Percentiles rank a stretch among this genome's conserved stretches.
Evolutionary conservation across 2,113 vertebrate genomes (phyloP).

Genomic region (Elephantulus edwardii): DNA sequence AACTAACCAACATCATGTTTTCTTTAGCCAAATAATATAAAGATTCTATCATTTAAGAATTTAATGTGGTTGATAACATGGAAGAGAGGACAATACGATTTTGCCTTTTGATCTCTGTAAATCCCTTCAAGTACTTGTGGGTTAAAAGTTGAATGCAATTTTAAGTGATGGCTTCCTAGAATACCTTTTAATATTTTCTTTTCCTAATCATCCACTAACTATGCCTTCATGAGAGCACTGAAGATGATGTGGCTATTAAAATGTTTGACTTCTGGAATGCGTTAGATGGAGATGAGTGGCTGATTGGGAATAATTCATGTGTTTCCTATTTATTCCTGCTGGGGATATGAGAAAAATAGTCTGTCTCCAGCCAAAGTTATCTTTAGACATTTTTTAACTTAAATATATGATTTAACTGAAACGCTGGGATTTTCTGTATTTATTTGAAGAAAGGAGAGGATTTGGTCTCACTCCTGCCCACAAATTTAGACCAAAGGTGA

Average conservation of each 20-base stretch:
- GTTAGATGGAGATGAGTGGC: background rate
- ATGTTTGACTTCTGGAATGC: background rate
- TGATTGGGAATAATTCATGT: background rate
- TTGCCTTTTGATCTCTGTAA: conserved; percentile 54
- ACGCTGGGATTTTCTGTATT: conserved; percentile 34
- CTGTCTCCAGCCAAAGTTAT: background rate
- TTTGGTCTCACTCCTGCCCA: conserved; percentile 12
- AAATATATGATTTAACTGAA: conserved; percentile 44
- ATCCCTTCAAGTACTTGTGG: conserved; percentile 35
- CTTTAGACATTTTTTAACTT: conserved; percentile 54
- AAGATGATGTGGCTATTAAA: background rate
- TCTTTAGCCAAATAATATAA: conserved; percentile 54
- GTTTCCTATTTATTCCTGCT: background rate
- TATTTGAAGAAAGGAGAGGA: conserved; percentile 38
- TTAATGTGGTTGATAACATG: conserved; percentile 24
- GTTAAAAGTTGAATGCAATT: conserved; percentile 51
- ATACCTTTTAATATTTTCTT: conserved; percentile 8
- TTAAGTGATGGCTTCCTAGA: conserved; percentile 2
- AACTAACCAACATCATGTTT: conserved; percentile 46
- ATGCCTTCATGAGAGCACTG: background rate
- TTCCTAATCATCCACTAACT: conserved; percentile 18
- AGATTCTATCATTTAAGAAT: conserved; percentile 10
- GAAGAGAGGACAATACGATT: conserved; percentile 64
- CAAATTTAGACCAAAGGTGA: conserved; percentile 44
- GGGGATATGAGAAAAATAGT: background rate